phyloP scores from a whole-genome alignment of 2,888 invertebrate species.

The Choreutis nemorana region DNA sequence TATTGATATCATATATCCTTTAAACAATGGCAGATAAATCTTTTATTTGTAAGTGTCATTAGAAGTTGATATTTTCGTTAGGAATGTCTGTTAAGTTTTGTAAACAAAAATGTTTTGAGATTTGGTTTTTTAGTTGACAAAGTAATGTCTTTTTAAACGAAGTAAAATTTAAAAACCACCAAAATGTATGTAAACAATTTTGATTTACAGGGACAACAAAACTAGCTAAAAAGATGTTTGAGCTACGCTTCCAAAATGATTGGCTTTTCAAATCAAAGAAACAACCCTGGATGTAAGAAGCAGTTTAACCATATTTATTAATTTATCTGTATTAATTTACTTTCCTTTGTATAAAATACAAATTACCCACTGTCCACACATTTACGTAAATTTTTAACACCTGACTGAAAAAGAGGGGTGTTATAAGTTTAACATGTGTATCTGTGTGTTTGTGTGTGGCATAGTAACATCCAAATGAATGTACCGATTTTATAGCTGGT shows the following conservation, averaged over 20 bases:
- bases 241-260: conserved; percentile 46
- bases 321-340: not conserved
- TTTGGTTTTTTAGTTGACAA: no score
- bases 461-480: no score
- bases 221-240: conserved; percentile 38
- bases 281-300: conserved; percentile 52
- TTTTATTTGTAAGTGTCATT: conserved; percentile 35
- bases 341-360: no score
- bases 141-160: no score
- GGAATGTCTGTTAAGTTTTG: conserved; percentile 1
- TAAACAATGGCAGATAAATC: conserved; percentile 35
- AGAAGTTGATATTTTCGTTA: conserved; percentile 4
- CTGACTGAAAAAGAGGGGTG: no score
- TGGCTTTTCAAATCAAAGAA: conserved; percentile 52
- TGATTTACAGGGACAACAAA: conserved; percentile 50
- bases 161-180: no score
- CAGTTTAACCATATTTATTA: not conserved
- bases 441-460: no score
- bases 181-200: no score
- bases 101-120: conserved; percentile 1
- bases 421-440: no score
- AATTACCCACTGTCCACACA: no score
- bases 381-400: no score
- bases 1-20: not conserved
- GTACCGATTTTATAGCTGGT: no score